Conservation (phyloP, 2,888 invertebrate species). For the Dicyrtomina minuta region DNA sequence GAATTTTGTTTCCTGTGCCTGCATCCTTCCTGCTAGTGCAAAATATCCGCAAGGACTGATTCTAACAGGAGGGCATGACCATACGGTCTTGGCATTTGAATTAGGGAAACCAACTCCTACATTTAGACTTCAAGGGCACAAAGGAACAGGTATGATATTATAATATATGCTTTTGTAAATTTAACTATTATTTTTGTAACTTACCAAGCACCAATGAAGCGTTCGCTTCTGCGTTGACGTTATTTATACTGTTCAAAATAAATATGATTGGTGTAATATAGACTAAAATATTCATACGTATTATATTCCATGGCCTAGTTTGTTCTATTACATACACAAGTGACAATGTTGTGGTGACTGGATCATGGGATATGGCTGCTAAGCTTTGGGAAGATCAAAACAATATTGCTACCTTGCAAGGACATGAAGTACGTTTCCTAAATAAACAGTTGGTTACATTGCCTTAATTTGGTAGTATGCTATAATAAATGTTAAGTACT, state of each 20-base stretch:
- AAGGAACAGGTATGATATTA: slow-evolving; percentile 65
- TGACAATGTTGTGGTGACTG: slow-evolving; percentile 69
- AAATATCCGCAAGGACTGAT: slow-evolving; percentile 75
- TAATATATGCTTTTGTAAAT: no score
- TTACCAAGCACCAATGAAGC: no score
- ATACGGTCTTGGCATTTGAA: slow-evolving; percentile 75
- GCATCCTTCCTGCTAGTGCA: slow-evolving; percentile 70
- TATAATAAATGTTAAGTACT: no score
- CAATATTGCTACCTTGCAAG: slow-evolving; percentile 64
- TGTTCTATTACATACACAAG: slow-evolving; percentile 59
- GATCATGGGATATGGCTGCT: slow-evolving; percentile 91
- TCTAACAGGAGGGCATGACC: slow-evolving; percentile 86
- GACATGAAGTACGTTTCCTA: slow-evolving; percentile 62
- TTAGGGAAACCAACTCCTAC: slow-evolving; percentile 69
- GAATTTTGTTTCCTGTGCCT: slow-evolving; percentile 82
- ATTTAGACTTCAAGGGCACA: slow-evolving; percentile 73
- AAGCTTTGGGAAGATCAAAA: slow-evolving; percentile 73
- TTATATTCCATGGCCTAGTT: slow-evolving; percentile 58
- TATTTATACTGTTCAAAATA: no score
- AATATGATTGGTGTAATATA: no score
- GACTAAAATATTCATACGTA: no score
- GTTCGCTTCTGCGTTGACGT: no score
- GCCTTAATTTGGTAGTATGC: slow-evolving; percentile 57
- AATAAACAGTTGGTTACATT: not conserved
- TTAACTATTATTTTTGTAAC: no score